A percentile compares a stretch with the other conserved stretches of the same genome.
Conservation (phyloP, 2,113 vertebrate species). For the Calonectris borealis region DNA sequence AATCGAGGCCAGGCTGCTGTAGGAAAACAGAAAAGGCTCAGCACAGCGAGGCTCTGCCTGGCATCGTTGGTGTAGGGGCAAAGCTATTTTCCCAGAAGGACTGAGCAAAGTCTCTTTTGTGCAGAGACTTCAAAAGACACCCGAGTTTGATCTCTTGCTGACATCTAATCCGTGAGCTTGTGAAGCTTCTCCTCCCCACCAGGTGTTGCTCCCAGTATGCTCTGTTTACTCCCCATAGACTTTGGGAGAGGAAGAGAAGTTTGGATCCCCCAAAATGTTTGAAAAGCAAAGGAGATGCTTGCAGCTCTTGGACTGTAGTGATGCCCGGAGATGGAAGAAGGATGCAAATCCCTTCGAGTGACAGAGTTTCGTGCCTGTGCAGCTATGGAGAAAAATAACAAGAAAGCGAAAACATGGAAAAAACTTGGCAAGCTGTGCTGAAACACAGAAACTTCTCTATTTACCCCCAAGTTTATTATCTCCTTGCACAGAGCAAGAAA, state of each 20-base stretch:
- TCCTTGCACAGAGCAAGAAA: not conserved
- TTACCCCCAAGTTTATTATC: not conserved
- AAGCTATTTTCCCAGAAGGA: not conserved
- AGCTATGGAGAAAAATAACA: not conserved
- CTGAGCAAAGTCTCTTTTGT: not conserved
- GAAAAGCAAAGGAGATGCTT: not conserved
- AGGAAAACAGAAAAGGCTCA: not conserved
- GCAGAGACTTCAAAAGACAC: not conserved
- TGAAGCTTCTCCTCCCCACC: not conserved
- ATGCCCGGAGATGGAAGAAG: not conserved
- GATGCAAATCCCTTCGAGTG: not conserved
- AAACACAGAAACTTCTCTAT: not conserved
- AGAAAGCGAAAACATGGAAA: not conserved
- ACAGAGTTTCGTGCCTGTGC: not conserved
- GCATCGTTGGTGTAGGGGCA: not conserved
- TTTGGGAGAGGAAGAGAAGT: not conserved
- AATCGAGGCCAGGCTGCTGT: not conserved
- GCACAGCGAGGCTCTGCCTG: not conserved
- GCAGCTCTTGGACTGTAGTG: rapidly evolving
- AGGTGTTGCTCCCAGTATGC: not conserved
- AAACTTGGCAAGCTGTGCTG: not conserved
- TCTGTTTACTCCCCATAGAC: not conserved
- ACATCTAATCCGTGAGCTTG: not conserved
- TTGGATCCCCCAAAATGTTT: not conserved
- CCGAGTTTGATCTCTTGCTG: not conserved